These are phyloP conservation scores for Drosophila pseudotalamancana DNA, from an alignment of 2,888 invertebrate genomes.

Conservation along the genomic window DNA sequence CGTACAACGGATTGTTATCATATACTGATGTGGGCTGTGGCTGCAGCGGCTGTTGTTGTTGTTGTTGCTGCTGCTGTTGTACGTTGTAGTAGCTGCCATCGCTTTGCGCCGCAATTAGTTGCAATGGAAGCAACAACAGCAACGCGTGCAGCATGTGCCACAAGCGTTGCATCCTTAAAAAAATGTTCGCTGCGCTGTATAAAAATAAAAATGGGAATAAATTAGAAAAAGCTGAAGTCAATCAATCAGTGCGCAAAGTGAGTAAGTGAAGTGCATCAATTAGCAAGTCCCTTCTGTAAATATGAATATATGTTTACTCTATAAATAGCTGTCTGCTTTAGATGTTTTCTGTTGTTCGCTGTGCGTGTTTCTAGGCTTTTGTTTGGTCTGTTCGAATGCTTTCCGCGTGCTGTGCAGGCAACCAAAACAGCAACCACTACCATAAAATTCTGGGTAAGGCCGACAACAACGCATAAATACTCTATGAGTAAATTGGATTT, in stretches of 20 bases:
- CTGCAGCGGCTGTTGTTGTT: slow-evolving; percentile 37
- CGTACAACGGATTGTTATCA: slow-evolving; percentile 44
- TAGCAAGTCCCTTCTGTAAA: slow-evolving; percentile 26
- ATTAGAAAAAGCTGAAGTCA: slow-evolving; percentile 25
- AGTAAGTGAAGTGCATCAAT: slow-evolving; percentile 36
- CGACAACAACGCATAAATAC: slow-evolving; percentile 10
- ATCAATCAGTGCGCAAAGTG: slow-evolving; percentile 54
- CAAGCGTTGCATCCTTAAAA: slow-evolving; percentile 51
- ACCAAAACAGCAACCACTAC: slow-evolving; percentile 29
- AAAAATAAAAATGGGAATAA: slow-evolving; percentile 4
- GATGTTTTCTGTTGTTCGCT: slow-evolving; percentile 4
- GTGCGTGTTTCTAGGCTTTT: slow-evolving; percentile 12
- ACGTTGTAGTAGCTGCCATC: slow-evolving; percentile 59
- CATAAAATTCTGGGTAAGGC: background rate
- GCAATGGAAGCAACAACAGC: slow-evolving; percentile 44
- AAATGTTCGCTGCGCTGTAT: slow-evolving; percentile 23
- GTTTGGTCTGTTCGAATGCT: slow-evolving; percentile 34
- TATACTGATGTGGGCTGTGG: slow-evolving; percentile 41
- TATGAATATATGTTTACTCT: background rate
- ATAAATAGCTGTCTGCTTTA: slow-evolving; percentile 25
- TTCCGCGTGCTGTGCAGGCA: slow-evolving; percentile 69
- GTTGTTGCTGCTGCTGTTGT: slow-evolving; percentile 48
- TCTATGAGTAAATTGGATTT: too few relatives aligned
- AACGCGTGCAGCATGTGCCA: slow-evolving; percentile 64
- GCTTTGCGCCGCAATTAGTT: slow-evolving; percentile 48